A percentile compares a stretch with the other conserved stretches of the same genome.
Evolutionary conservation across 92 coral and sea anemone species (phyloP).

Genomic region (Zoanthus solanderi): DNA sequence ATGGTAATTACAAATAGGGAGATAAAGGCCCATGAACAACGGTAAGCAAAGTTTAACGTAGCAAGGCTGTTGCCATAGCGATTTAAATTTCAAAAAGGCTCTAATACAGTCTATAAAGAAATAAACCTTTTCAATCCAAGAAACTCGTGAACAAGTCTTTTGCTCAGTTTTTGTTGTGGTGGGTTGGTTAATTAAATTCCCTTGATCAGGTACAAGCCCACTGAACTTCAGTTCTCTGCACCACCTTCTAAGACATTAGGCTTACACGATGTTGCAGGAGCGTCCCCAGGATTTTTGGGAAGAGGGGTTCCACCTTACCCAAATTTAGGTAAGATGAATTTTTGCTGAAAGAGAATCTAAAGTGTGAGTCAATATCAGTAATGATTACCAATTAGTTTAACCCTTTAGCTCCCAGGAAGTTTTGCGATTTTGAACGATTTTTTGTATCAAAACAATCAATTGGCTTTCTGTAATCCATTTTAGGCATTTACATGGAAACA

Average conservation of each 20-base stretch:
- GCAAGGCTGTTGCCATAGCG: neutral
- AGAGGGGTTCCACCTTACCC: neutral
- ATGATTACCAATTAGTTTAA: too few species aligned
- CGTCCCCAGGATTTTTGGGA: neutral
- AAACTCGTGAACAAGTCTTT: conserved; percentile 10
- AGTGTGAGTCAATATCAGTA: too few species aligned
- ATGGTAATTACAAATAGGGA: neutral
- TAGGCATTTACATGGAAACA: too few species aligned
- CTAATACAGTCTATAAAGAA: conserved; percentile 1
- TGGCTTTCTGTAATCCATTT: too few species aligned
- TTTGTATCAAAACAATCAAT: too few species aligned
- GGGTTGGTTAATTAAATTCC: neutral
- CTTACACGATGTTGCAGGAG: neutral
- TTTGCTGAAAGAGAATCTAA: too few species aligned
- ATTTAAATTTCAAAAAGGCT: neutral
- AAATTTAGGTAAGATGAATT: too few species aligned
- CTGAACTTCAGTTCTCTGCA: neutral
- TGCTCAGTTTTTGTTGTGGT: neutral
- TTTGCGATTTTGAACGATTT: too few species aligned
- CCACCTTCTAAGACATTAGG: neutral
- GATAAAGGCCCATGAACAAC: neutral
- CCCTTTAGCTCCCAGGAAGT: too few species aligned
- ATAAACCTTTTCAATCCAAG: neutral
- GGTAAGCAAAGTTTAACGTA: conserved; percentile 9
- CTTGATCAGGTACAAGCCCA: conserved; percentile 9